Conservation (phyloP, 2,113 vertebrate genomes). For the Microtus montanus region DNA sequence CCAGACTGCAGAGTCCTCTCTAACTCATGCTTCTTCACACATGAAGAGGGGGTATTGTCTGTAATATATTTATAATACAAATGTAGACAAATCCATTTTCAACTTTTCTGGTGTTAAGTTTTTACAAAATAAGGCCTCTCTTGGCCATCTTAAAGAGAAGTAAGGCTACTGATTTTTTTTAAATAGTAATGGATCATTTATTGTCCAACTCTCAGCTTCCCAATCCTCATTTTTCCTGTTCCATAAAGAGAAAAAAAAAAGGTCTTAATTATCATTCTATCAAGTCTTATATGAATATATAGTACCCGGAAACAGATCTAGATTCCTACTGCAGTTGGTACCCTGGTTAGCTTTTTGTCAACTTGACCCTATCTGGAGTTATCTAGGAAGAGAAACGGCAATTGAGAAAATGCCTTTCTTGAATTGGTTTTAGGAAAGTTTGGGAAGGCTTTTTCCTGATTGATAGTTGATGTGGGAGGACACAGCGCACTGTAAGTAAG, state of each 20-base stretch:
- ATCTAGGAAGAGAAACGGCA: neutral
- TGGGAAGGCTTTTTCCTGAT: too few species aligned
- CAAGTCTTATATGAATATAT: neutral
- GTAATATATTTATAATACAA: neutral
- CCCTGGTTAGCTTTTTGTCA: neutral
- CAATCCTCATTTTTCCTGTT: neutral
- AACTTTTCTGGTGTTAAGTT: neutral
- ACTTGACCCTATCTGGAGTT: neutral
- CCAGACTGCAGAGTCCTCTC: neutral
- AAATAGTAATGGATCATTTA: neutral
- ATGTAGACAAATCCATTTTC: neutral
- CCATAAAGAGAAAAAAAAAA: neutral
- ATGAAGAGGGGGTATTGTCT: neutral
- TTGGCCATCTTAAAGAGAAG: neutral
- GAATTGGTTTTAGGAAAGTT: neutral
- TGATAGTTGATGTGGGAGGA: neutral
- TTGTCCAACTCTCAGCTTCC: neutral
- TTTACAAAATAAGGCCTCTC: constrained; percentile 19
- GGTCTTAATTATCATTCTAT: neutral
- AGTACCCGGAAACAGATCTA: neutral
- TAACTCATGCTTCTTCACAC: neutral
- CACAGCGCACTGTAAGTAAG: neutral
- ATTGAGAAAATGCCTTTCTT: neutral
- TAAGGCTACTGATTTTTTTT: neutral
- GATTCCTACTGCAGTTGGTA: neutral